Base-by-base conservation (phyloP, 2,888 invertebrate genomes). In the Agrenia bidenticulata region DNA sequence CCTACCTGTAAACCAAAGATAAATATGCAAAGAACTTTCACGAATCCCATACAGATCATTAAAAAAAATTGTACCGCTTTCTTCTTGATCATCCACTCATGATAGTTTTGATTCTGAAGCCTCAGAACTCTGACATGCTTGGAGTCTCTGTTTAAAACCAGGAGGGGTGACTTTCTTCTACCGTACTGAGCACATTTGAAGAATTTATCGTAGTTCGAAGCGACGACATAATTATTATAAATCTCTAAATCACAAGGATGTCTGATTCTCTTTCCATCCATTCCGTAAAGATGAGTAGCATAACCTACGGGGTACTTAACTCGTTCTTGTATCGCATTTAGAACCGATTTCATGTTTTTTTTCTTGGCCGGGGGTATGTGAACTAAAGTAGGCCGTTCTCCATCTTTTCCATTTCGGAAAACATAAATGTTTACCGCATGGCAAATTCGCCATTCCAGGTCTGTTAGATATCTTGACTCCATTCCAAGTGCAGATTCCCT, bases 381-480 rank as follows among this genome's bases (percentile, higher is more conserved):
- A 2, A 76, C 70, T 15, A 76, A 64, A 23, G 72, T 58, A 1
- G 76, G 76, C 11, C 70, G 63, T 58, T 74, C 70, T 26, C 65
- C 70, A 32, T 75, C 76, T 32, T 63, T 66, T 2, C 76, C 76
- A 58, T 76, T 76, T 27, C 69, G 66, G 59, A 69, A 76, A 19
- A 75, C 72, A 63, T 76, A 76, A 42, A 76, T 76, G 58, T 76
- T 76, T 13, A 75, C 73, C 2, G 76, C 73, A 45, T 76, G 73
- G 61, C 75, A 75, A 56, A 76, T 75, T 50, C 75, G 64, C 75
- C 74, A 75, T 60, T 76, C 73, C 23, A 76, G 51, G 42, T 76
- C 76, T 0, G 75, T 75, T 53, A 75, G 24, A 50, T 75, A 75
- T n/a, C 75, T 66, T 13, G 75, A 64, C 57, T 72, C 70, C 72